Percentiles rank a stretch among this genome's conserved stretches.
phyloP scores from a whole-genome alignment of 2,113 vertebrate species.

The Mastomys natalensis region DNA sequence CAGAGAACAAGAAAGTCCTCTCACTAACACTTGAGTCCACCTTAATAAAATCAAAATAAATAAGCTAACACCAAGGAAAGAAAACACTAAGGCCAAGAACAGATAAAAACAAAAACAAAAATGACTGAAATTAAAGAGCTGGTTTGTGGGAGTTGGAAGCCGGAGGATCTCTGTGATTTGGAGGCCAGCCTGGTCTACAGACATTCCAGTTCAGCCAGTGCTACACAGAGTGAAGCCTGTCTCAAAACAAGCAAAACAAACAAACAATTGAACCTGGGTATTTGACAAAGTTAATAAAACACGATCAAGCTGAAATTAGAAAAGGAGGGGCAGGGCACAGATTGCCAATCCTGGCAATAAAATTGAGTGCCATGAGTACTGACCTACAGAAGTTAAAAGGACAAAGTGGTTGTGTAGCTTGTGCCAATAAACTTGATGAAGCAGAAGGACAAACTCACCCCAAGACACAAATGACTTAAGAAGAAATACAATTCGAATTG shows the following conservation, averaged over 20 bases:
- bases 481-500: slow-evolving; percentile 24
- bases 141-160: background rate
- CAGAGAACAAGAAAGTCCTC: slow-evolving; percentile 32
- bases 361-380: background rate
- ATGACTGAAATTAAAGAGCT: background rate
- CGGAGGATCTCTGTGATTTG: background rate
- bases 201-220: background rate
- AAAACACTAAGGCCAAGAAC: background rate
- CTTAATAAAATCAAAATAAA: background rate
- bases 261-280: background rate
- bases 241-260: background rate
- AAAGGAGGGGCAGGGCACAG: background rate
- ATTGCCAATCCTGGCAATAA: background rate
- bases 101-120: slow-evolving; percentile 19
- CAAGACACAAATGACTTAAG: slow-evolving; percentile 23
- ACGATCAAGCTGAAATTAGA: background rate
- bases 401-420: background rate
- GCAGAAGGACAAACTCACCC: background rate
- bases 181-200: background rate
- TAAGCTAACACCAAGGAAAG: slow-evolving; percentile 28
- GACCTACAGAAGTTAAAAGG: background rate
- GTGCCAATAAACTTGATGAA: background rate
- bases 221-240: background rate
- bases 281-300: slow-evolving; percentile 49
- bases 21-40: background rate